Base-by-base conservation (phyloP, 2,113 vertebrate genomes). In the Grus americana region DNA sequence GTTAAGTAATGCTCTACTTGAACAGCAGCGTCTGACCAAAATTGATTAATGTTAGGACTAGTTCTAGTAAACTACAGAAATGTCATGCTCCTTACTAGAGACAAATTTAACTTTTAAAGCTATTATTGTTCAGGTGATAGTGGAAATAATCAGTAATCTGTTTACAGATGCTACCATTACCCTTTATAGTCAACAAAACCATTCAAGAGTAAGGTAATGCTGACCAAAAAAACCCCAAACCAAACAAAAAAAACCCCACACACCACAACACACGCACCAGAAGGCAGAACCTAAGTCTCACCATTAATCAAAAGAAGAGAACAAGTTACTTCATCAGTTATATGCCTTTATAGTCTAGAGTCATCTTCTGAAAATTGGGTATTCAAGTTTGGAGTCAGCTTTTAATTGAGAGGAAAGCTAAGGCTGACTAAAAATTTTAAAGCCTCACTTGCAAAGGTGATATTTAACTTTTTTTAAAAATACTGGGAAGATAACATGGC, bases 211-310 rank as follows among this genome's bases (percentile, higher is more conserved):
- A 79, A 67, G 36, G 52, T 30, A 57, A 71, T 27, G 24, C 17
- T 50, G 52, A 40, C 22, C 5, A 57, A 42, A 38, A 38, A 22
- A 15, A 4, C 10, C 38, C 38, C 38, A 38, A 38, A 9, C 38
- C 38, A 27, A 29, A 22, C 6, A 12, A 22, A 12, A 63, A 63
- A 49, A 26, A 6, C 0, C 2, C 6, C 1, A 18, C 3, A 5
- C 38, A 52, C 12, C 6, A 13, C 32, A 71, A 34, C n/a, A 29
- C 5, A 4, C 32, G 27, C 22, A n/a, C 3, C 63, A 44, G 32
- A 91, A 84, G 32, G 54, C 58, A 83, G 58, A 54, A 76, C 24
- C 47, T 20, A 63, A 72, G 30, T 34, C 27, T 79, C 62, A 58
- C 12, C 17, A 1, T 30, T 42, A 46, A 67, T 57, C 40, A 79